Conservation (phyloP, 2,113 vertebrate genomes). For the Elachura formosa region DNA sequence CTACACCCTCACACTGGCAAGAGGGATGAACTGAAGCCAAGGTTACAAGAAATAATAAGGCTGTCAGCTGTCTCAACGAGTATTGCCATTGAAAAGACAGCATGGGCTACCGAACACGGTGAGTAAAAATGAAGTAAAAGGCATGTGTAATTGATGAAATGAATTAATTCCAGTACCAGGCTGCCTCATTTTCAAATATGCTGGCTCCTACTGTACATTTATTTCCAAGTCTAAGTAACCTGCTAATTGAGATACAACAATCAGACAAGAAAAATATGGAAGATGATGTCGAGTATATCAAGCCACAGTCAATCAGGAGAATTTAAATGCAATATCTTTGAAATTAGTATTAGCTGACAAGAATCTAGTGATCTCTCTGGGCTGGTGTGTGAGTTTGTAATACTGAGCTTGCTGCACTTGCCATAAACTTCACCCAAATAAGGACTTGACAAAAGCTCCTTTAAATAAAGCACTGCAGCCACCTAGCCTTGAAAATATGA, state of each 20-base stretch:
- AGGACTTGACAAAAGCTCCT: neutral
- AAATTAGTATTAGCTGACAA: neutral
- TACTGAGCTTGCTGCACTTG: neutral
- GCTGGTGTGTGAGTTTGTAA: neutral
- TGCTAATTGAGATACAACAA: neutral
- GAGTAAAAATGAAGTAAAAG: neutral
- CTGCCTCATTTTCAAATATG: neutral
- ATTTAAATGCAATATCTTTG: neutral
- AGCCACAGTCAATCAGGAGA: neutral
- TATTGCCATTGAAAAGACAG: neutral
- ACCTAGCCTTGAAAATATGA: conserved; percentile 55
- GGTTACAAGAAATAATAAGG: neutral
- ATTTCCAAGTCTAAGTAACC: neutral
- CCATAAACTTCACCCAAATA: neutral
- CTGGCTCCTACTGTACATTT: neutral
- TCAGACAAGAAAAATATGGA: neutral
- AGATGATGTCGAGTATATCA: neutral
- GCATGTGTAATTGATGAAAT: neutral
- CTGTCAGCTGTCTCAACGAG: neutral
- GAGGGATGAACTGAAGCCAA: neutral
- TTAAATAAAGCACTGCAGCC: conserved; percentile 55
- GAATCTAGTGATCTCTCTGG: neutral
- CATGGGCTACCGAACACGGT: neutral
- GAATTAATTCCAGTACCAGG: neutral
- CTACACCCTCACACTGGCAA: neutral